phyloP scores from a whole-genome alignment of 2,113 vertebrate genomes.

The Rostratula benghalensis region DNA sequence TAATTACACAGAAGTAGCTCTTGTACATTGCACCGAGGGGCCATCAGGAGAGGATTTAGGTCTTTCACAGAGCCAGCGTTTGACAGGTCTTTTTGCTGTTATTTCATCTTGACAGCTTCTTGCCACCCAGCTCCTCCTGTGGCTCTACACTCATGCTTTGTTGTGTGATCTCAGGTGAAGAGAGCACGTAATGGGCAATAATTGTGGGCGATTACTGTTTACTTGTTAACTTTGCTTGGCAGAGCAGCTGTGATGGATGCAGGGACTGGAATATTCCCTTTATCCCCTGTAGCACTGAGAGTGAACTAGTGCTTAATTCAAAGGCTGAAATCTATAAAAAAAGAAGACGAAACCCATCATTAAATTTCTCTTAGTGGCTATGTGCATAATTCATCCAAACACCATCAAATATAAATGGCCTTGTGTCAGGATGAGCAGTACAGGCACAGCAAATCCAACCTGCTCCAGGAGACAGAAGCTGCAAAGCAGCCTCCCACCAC shows the following conservation, averaged over 20 bases:
- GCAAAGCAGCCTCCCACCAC: neutral
- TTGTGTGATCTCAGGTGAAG: constrained; percentile 74
- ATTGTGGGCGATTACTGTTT: constrained; percentile 72
- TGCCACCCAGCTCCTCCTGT: constrained; percentile 68
- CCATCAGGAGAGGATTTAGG: constrained; percentile 30
- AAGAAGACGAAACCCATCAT: constrained; percentile 80
- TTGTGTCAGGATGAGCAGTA: neutral
- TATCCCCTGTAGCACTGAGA: constrained; percentile 9
- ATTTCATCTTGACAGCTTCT: constrained; percentile 59
- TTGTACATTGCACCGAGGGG: neutral
- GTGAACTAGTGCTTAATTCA: constrained; percentile 80
- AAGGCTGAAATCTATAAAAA: constrained; percentile 76
- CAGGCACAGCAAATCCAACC: neutral
- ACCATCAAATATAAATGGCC: constrained; percentile 91
- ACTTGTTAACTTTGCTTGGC: constrained; percentile 65
- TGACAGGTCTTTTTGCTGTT: constrained; percentile 50
- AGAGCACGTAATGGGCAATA: constrained; percentile 79
- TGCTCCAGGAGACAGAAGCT: neutral
- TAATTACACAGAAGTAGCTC: constrained; percentile 61
- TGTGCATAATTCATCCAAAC: constrained; percentile 92
- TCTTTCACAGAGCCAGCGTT: neutral
- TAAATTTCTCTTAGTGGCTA: constrained; percentile 87
- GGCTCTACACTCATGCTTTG: neutral
- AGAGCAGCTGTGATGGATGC: constrained; percentile 29
- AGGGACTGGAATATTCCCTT: constrained; percentile 27